Evolutionary conservation across 2,888 invertebrate genomes (phyloP).

Genomic region (Ischnura elegans): DNA sequence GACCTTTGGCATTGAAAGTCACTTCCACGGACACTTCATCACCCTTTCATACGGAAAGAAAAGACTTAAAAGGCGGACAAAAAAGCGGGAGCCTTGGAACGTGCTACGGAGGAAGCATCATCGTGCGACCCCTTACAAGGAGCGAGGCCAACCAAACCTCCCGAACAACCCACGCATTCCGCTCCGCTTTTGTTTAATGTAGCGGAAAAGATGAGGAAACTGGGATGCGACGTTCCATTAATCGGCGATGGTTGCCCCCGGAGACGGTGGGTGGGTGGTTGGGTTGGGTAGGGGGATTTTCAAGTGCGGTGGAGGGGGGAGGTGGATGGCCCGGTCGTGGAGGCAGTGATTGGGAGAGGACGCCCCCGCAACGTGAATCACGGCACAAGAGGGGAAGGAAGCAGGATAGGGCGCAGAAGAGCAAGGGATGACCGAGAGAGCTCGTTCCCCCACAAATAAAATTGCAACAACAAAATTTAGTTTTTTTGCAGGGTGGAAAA

Average conservation of each 20-base stretch:
- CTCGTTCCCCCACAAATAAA: no score
- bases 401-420: neutral
- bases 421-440: no score
- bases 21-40: no score
- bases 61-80: no score
- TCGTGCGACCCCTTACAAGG: no score
- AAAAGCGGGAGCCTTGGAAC: no score
- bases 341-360: neutral
- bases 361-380: neutral
- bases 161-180: neutral
- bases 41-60: no score
- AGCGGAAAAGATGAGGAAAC: slow-evolving; percentile 38
- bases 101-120: no score
- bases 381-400: neutral
- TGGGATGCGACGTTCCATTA: slow-evolving; percentile 38
- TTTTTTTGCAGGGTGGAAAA: no score
- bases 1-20: no score
- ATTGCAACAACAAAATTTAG: no score
- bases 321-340: neutral
- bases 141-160: neutral
- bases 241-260: slow-evolving; percentile 1
- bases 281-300: neutral
- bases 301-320: neutral
- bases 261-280: no score
- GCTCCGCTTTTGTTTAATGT: slow-evolving; percentile 30